phyloP scores from a whole-genome alignment of 2,113 vertebrate species.

The Ammodytes dubius region DNA sequence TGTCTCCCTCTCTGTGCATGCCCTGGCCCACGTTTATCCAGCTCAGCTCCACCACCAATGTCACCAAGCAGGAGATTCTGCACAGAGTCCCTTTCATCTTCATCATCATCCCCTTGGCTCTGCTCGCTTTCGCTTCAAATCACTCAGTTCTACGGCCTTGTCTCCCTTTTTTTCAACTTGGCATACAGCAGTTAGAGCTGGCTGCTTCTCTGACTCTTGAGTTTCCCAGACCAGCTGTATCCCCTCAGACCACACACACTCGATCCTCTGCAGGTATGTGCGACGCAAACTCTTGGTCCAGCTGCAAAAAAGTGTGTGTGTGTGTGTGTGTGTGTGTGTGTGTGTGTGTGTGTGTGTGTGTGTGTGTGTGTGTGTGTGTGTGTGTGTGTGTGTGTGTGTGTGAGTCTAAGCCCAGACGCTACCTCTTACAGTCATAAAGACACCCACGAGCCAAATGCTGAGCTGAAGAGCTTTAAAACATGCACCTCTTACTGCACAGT shows the following conservation, averaged over 20 bases:
- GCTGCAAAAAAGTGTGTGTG: slow-evolving; percentile 29
- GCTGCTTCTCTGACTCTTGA: slow-evolving; percentile 54
- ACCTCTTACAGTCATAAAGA: slow-evolving; percentile 60
- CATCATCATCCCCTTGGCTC: slow-evolving; percentile 44
- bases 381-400: neutral
- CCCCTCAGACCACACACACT: slow-evolving; percentile 43
- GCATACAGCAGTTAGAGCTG: slow-evolving; percentile 38
- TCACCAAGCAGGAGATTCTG: slow-evolving; percentile 69
- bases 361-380: slow-evolving; percentile 5
- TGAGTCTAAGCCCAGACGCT: slow-evolving; percentile 38
- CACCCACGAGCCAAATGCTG: slow-evolving; percentile 63
- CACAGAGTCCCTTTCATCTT: slow-evolving; percentile 56
- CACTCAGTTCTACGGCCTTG: slow-evolving; percentile 14
- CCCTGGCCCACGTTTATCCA: slow-evolving; percentile 69
- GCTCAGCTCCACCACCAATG: slow-evolving; percentile 71
- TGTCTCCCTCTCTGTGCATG: slow-evolving; percentile 57
- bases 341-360: slow-evolving; percentile 7
- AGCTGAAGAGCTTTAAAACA: slow-evolving; percentile 60
- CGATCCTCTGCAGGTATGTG: slow-evolving; percentile 50
- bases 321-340: slow-evolving; percentile 12
- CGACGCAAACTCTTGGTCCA: slow-evolving; percentile 61
- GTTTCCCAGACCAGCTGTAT: slow-evolving; percentile 50
- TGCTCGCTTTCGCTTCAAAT: slow-evolving; percentile 14
- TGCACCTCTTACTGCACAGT: slow-evolving; percentile 32
- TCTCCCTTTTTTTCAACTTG: slow-evolving; percentile 23